These are phyloP conservation scores for Oplegnathus fasciatus DNA, from an alignment of 2,113 vertebrate species.

Conservation along the genomic window DNA sequence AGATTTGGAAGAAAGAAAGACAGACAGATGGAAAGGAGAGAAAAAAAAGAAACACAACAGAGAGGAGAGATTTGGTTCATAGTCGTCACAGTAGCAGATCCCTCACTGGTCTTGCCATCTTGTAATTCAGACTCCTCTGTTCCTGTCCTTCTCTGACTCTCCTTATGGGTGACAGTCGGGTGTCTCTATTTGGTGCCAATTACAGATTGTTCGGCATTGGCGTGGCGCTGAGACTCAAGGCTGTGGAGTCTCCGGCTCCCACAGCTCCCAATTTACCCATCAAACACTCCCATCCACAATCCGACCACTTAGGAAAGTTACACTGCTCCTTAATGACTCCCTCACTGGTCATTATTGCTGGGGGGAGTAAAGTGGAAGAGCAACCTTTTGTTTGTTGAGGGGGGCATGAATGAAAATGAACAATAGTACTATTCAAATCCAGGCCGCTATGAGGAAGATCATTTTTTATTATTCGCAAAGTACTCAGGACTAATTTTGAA, in stretches of 20 bases:
- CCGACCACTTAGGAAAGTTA: slow-evolving; percentile 63
- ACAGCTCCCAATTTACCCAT: slow-evolving; percentile 75
- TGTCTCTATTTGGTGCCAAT: slow-evolving; percentile 77
- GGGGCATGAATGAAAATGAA: slow-evolving; percentile 33
- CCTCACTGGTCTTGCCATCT: slow-evolving; percentile 60
- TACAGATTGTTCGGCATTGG: slow-evolving; percentile 75
- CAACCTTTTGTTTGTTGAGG: slow-evolving; percentile 39
- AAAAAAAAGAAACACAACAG: slow-evolving; percentile 8
- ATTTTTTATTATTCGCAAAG: neutral
- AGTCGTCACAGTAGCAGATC: slow-evolving; percentile 36
- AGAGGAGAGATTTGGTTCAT: slow-evolving; percentile 40
- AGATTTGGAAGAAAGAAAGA: slow-evolving; percentile 10
- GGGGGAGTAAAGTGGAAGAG: slow-evolving; percentile 12
- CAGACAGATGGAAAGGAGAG: slow-evolving; percentile 27
- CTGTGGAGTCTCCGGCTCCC: slow-evolving; percentile 63
- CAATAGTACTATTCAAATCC: slow-evolving; percentile 22
- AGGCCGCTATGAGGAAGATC: neutral
- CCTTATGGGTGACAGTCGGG: slow-evolving; percentile 70
- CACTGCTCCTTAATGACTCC: slow-evolving; percentile 50
- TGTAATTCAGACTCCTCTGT: slow-evolving; percentile 54
- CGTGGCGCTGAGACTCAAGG: slow-evolving; percentile 69
- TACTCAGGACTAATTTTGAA: neutral
- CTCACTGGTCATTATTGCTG: slow-evolving; percentile 47
- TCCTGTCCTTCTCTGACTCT: slow-evolving; percentile 58
- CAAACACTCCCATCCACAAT: slow-evolving; percentile 66